Conservation (phyloP, 2,113 vertebrate genomes). For the Pseudorhombus dupliciocellatus region DNA sequence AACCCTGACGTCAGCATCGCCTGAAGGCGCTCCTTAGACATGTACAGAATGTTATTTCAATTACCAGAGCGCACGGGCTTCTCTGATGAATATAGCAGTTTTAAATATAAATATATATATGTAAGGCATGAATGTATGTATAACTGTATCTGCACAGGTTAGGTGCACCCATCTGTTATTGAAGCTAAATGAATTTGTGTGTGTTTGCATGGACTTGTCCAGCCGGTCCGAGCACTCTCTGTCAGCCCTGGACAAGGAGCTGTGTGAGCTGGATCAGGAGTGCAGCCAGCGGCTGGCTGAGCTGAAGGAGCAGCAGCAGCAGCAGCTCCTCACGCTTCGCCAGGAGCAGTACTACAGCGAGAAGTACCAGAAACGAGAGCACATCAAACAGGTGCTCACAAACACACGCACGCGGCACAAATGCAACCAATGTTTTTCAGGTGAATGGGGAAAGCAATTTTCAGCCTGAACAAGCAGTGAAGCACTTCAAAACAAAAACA, state of each 20-base stretch:
- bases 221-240: conserved; percentile 88
- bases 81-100: background rate
- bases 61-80: background rate
- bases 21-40: background rate
- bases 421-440: background rate
- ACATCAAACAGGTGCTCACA: conserved; percentile 90
- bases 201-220: conserved; percentile 45
- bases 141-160: background rate
- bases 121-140: background rate
- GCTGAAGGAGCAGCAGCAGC: conserved; percentile 93
- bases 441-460: background rate
- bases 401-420: background rate
- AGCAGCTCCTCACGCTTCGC: conserved; percentile 92
- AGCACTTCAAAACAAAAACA: too few species aligned
- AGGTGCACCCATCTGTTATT: background rate
- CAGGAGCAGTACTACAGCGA: conserved; percentile 99
- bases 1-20: background rate
- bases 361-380: conserved; percentile 96
- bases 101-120: background rate
- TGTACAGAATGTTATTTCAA: background rate
- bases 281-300: conserved; percentile 87
- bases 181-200: conserved; percentile 1
- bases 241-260: conserved; percentile 88
- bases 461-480: too few species aligned
- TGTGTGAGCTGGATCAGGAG: conserved; percentile 88